Evolutionary conservation across 1,140 invertebrate genomes (phyloP), one percentile per base, ranked within the genome.

Genomic region (Zophobas atratus): DNA sequence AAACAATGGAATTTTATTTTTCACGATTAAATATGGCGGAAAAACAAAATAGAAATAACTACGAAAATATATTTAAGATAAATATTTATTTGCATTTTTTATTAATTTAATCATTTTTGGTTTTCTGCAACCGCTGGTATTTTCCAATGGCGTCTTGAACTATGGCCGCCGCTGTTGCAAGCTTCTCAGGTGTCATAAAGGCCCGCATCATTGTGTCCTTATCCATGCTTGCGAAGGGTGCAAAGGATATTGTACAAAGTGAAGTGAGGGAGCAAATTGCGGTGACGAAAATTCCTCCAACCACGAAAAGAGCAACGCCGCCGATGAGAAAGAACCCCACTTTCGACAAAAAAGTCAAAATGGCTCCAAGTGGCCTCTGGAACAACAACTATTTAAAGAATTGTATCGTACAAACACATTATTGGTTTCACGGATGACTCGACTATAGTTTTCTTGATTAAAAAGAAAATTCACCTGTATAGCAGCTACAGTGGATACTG

Each of bases 251-350:
- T 0, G 88, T 88, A 81, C 93, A 94, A 36, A 94, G 78, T 3
- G 91, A 90, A 0, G 93, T 93, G 32, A 92, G 89, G 0, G 88
- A 88, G 79, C 93, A 94, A 0, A 94, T 80, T 0, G 89, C 87
- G 1, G 89, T 88, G 0, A 89, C 91, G 1, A 92, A 81, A 6
- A 84, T 38, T 8, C 85, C 80, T 5, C 87, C 87, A 0, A 89
- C 33, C 1, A 87, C 0, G 1, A 88, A 34, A 2, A 87, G 67
- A 1, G 78, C 84, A 2, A 90, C 81, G 35, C 90, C 88, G 1
- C 90, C 90, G 8, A 92, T 85, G 1, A 92, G 78, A 1, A 91
- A 85, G 0, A 91, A 80, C 5, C 89, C 90, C n/a, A 91, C 72
- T 74, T 88, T 87, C 1, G 86, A 84, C 3, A 88, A 67, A 0